phyloP scores from a whole-genome alignment of 2,888 invertebrate genomes.

The Toxonevra muliebris region DNA sequence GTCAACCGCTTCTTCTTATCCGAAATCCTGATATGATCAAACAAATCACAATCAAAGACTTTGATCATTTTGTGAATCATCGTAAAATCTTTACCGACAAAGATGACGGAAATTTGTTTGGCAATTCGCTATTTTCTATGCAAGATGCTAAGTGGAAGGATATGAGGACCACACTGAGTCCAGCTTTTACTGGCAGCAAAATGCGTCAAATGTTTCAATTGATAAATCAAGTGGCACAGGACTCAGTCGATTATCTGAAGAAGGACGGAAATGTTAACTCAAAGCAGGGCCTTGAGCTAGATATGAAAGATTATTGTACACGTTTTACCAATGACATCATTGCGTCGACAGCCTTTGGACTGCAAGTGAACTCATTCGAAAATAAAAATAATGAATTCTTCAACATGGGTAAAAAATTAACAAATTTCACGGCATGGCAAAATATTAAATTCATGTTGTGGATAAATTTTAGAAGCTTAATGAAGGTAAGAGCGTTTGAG shows the following conservation, averaged over 20 bases:
- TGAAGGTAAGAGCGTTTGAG: conserved; percentile 45
- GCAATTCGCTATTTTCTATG: conserved; percentile 66
- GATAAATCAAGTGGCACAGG: conserved; percentile 59
- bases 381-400: conserved; percentile 69
- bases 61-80: conserved; percentile 69
- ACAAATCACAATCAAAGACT: conserved; percentile 68
- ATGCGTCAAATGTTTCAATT: conserved; percentile 65
- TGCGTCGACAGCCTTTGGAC: conserved; percentile 66
- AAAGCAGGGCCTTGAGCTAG: conserved; percentile 49
- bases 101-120: conserved; percentile 62
- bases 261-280: background rate
- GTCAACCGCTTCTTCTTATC: conserved; percentile 63
- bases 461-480: conserved; percentile 40
- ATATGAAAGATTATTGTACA: conserved; percentile 63
- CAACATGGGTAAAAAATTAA: conserved; percentile 65
- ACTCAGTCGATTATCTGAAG: conserved; percentile 48
- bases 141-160: conserved; percentile 64
- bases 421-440: conserved; percentile 57
- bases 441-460: conserved; percentile 51
- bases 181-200: conserved; percentile 66
- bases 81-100: conserved; percentile 58
- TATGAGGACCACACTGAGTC: conserved; percentile 65
- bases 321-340: conserved; percentile 65
- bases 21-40: conserved; percentile 69
- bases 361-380: conserved; percentile 67